These are phyloP conservation scores for Glyptemys insculpta DNA, from an alignment of 2,797 vertebrate species.

Conservation along the genomic window DNA sequence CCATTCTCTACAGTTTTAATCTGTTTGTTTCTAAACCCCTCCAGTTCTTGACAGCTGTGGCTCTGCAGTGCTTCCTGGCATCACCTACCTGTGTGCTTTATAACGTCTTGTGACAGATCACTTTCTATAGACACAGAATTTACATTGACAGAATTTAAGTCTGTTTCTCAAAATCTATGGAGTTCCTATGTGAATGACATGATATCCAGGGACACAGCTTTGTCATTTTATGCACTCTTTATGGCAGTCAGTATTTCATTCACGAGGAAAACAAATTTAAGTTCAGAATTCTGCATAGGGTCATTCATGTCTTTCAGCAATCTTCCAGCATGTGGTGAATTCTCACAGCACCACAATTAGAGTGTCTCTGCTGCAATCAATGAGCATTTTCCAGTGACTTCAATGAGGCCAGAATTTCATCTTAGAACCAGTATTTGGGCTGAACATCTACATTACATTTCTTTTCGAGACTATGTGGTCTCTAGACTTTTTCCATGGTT, in stretches of 20 bases:
- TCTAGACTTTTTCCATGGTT: not conserved
- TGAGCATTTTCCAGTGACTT: not conserved
- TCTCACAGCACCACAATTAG: not conserved
- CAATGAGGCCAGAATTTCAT: not conserved
- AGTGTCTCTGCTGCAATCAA: not conserved
- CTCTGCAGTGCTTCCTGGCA: not conserved
- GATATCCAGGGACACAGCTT: not conserved
- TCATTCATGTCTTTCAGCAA: not conserved
- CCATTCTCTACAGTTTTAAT: not conserved
- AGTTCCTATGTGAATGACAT: not conserved
- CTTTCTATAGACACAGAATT: not conserved
- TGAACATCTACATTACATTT: not conserved
- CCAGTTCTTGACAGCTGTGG: not conserved
- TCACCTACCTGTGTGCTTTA: not conserved
- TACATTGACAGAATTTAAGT: not conserved
- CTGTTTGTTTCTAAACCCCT: not conserved
- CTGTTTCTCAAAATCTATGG: not conserved
- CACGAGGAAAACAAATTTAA: not conserved
- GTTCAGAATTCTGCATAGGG: not conserved
- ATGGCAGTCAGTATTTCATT: rapidly evolving
- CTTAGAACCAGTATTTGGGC: not conserved
- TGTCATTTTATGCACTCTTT: not conserved
- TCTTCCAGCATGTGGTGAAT: not conserved
- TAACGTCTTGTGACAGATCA: no score
- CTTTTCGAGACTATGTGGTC: not conserved